These are phyloP conservation scores for Galendromus occidentalis DNA, from an alignment of 1,140 invertebrate species.

Conservation along the genomic window DNA sequence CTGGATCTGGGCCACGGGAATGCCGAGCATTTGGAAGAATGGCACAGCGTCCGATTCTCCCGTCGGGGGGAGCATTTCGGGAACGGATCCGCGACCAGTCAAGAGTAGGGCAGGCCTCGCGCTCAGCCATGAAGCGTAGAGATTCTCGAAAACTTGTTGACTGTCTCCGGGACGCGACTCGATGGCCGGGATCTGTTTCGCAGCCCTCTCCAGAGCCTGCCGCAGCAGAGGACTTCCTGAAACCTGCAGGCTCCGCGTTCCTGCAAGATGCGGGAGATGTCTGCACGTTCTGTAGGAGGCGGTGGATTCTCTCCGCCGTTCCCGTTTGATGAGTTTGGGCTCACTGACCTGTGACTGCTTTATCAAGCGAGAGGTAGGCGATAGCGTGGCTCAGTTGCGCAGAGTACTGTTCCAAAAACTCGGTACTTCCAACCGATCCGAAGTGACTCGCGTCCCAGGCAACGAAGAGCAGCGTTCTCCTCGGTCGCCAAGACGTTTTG, in stretches of 20 bases:
- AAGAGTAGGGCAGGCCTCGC: too few species aligned
- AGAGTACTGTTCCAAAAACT: slow-evolving; percentile 20
- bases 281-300: not conserved
- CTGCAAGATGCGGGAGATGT: not conserved
- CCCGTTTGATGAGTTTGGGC: not conserved
- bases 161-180: not conserved
- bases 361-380: not conserved
- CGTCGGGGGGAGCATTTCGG: too few species aligned
- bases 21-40: too few species aligned
- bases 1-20: too few species aligned
- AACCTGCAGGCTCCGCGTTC: not conserved
- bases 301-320: not conserved
- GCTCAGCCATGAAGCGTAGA: too few species aligned
- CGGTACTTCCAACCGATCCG: slow-evolving; percentile 21
- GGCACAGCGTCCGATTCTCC: too few species aligned
- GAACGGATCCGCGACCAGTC: too few species aligned
- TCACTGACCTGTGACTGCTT: not conserved
- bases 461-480: slow-evolving; percentile 31
- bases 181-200: not conserved
- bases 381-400: not conserved
- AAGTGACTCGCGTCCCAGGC: slow-evolving; percentile 24
- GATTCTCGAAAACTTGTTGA: too few species aligned
- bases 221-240: not conserved
- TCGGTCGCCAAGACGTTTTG: slow-evolving; percentile 26
- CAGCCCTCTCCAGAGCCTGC: not conserved